These are phyloP conservation scores for Antitype chi DNA, from an alignment of 2,888 invertebrate species.

Conservation along the genomic window DNA sequence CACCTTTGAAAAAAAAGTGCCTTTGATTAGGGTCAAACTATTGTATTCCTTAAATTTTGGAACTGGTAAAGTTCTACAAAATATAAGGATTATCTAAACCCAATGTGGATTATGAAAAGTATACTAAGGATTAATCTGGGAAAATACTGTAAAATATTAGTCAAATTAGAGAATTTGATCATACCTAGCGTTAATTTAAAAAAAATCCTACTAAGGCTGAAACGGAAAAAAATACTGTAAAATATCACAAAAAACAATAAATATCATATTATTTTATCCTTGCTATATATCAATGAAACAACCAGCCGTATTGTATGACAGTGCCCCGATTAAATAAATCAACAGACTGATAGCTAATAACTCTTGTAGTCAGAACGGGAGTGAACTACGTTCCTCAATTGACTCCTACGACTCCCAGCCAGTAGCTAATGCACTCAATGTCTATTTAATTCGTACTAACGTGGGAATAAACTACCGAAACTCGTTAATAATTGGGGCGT, in stretches of 20 bases:
- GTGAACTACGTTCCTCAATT: constrained; percentile 56
- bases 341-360: constrained; percentile 48
- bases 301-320: constrained; percentile 24
- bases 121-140: too few species aligned
- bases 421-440: constrained; percentile 60
- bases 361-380: constrained; percentile 36
- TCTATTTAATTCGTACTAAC: constrained; percentile 60
- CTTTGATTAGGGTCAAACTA: not conserved
- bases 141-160: too few species aligned
- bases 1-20: too few species aligned
- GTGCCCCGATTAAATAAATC: constrained; percentile 27
- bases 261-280: constrained; percentile 1
- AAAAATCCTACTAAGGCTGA: too few species aligned
- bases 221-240: not conserved
- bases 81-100: too few species aligned
- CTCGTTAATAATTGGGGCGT: constrained; percentile 55
- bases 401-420: constrained; percentile 51
- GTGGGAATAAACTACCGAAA: constrained; percentile 57
- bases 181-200: not conserved
- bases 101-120: too few species aligned
- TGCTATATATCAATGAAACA: not conserved
- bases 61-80: too few species aligned
- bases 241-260: not conserved
- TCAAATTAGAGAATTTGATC: not conserved
- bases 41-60: too few species aligned